Conservation (phyloP, 2,888 invertebrate species). For the Trachelus tabidus region DNA sequence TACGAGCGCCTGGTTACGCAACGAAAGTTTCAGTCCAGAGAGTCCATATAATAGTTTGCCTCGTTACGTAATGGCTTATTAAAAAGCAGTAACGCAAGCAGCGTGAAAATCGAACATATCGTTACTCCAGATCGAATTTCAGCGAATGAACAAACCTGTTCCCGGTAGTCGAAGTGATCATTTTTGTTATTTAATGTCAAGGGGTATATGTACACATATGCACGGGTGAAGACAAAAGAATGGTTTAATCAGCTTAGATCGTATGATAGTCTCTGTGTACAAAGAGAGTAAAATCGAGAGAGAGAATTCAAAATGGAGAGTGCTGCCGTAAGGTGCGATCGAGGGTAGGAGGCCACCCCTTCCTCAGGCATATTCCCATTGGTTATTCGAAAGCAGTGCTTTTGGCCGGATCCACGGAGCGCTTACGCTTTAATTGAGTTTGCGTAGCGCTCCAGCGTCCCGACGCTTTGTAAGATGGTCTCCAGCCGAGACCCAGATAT, state of each 20-base stretch:
- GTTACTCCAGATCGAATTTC: neutral
- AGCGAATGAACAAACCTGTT: too few species aligned
- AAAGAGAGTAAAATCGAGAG: slow-evolving; percentile 5
- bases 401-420: slow-evolving; percentile 29
- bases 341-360: slow-evolving; percentile 5
- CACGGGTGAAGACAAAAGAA: neutral
- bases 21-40: neutral
- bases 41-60: neutral
- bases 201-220: neutral
- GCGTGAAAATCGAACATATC: neutral
- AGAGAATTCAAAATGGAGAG: slow-evolving; percentile 7
- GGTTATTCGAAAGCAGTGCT: slow-evolving; percentile 30
- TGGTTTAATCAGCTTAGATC: neutral
- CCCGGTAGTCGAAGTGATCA: neutral
- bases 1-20: slow-evolving; percentile 14
- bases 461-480: slow-evolving; percentile 25
- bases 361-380: slow-evolving; percentile 28
- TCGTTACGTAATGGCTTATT: neutral
- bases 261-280: neutral
- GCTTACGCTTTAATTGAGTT: slow-evolving; percentile 42
- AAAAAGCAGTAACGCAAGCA: neutral
- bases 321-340: slow-evolving; percentile 9
- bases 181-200: neutral
- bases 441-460: slow-evolving; percentile 33
- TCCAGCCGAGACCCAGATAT: slow-evolving; percentile 21